Evolutionary conservation across 2,797 vertebrate species (phyloP), one percentile per base, ranked within the genome.

Genomic region (Florisuga fusca): DNA sequence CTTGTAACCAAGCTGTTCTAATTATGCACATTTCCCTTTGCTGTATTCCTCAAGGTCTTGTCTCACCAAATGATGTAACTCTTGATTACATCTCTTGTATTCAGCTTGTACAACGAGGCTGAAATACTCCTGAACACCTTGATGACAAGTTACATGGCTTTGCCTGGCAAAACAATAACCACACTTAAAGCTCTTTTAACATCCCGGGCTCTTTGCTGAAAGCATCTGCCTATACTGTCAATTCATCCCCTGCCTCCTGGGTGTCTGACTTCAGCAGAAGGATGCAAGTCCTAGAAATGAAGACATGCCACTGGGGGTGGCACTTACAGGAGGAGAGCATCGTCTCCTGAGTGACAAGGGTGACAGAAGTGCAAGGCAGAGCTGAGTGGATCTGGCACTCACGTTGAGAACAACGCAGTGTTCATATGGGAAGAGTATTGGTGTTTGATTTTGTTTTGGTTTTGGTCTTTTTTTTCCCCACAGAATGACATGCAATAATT

Each of bases 81-180:
- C 96, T 94, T 96, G 97, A 97, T 97, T 97, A 95, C 92, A 96
- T 71, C 90, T 95, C 97, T 90, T 95, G 96, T 95, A 97, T 92
- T 74, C 93, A 90, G 74, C 89, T 96, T 94, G 97, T 96, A 97
- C 83, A 0, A 94, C 18, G 61, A 92, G 72, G 64, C 82, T 94
- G 92, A 95, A 94, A 93, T 90, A 82, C 85, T 95, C 93, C 84
- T 20, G 66, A 97, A 97, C 95, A 97, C 95, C 96, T 96, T 96
- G 94, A 96, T 96, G 97, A 97, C 96, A 97, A 97, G 93, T 91
- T 91, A 94, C 96, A 96, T 90, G 93, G 83, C 89, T 96, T 89
- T 95, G 85, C 92, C 93, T 97, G 95, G 93, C 92, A 96, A 97
- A 97, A 96, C 91, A 97, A 96, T 94, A 94, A 95, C 82, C 72